A percentile compares a stretch with the other conserved stretches of the same genome.
These are phyloP conservation scores for Pseudorectes ferrugineus DNA, from an alignment of 2,113 vertebrate genomes.

Conservation along the genomic window DNA sequence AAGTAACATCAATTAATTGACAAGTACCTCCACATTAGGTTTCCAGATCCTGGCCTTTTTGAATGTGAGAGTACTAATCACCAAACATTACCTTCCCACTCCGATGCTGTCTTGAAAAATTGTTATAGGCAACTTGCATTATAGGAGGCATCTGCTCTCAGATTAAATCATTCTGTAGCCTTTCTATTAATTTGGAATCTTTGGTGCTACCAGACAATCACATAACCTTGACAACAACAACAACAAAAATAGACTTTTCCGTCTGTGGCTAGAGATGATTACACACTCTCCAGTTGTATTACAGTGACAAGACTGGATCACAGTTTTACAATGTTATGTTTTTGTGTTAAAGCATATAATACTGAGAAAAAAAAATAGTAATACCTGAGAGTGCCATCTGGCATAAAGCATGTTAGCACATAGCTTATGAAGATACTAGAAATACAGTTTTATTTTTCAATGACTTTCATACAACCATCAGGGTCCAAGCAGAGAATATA, in stretches of 20 bases:
- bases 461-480: background rate
- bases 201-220: background rate
- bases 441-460: background rate
- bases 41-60: background rate
- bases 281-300: background rate
- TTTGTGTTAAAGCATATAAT: background rate
- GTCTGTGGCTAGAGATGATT: background rate
- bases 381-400: background rate
- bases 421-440: background rate
- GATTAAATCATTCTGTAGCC: background rate
- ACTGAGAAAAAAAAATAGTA: background rate
- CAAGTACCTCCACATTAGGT: background rate
- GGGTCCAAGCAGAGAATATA: background rate
- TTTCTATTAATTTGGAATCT: constrained; percentile 19
- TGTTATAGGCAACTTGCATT: background rate
- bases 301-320: background rate
- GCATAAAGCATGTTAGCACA: background rate
- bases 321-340: background rate
- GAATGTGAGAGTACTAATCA: background rate
- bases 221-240: background rate
- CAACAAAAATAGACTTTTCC: background rate
- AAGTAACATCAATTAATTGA: background rate
- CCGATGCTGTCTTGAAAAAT: background rate
- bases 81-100: background rate
- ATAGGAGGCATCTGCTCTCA: background rate